Base-by-base conservation (phyloP, 2,888 invertebrate species). In the Platycheirus rosarum region DNA sequence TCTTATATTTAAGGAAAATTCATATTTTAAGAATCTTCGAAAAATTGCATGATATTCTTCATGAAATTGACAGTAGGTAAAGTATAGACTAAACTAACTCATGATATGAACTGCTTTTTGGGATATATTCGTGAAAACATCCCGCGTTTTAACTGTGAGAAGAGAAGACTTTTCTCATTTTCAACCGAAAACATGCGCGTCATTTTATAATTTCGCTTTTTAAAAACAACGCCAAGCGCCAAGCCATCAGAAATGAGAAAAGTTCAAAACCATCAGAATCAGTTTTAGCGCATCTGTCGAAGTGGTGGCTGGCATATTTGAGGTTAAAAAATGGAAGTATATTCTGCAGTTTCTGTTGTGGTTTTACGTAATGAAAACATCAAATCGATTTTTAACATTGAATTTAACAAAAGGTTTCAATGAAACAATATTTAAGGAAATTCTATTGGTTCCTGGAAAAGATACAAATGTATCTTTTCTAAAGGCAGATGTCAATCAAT, bases 131-230 rank as follows among this genome's bases (percentile, higher is more conserved):
- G n/a, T n/a, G n/a, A n/a, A n/a, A n/a, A n/a, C n/a, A n/a, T n/a
- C n/a, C n/a, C n/a, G n/a, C n/a, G n/a, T n/a, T n/a, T n/a, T n/a
- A n/a, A n/a, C n/a, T n/a, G n/a, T n/a, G n/a, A n/a, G n/a, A n/a
- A n/a, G n/a, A n/a, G n/a, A n/a, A 20, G 7, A 16, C 18, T 35
- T 53, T 53, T 53, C 53, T 53, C 53, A 35, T 2, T n/a, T 13
- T 35, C 0, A 4, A 7, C 13, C 13, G 0, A 3, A 4, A 18
- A 35, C 53, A 53, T 53, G 53, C 53, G 53, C 18, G 8, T 2
- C 1, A 32, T n/a, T n/a, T n/a, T n/a, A 18, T 18, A 53, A 53
- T 20, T 35, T 53, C 53, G 35, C 18, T 53, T 53, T 35, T 20
- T 11, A 0, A 6, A 8, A 7, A 2, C 26, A 18, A 4, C 11